These are phyloP conservation scores for Uloborus plumipes DNA, from an alignment of 2,888 invertebrate genomes.

Conservation along the genomic window DNA sequence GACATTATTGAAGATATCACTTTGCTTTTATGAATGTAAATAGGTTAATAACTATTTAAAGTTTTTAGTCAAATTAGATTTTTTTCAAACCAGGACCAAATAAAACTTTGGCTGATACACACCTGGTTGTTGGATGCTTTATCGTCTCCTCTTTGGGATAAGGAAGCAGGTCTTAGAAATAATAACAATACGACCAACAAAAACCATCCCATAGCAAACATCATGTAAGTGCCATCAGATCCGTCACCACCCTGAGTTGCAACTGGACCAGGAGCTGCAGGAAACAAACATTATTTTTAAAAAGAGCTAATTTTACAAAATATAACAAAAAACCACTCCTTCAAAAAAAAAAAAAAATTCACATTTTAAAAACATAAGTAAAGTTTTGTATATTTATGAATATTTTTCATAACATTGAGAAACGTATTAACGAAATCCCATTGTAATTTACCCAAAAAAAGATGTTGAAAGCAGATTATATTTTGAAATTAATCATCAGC, in stretches of 20 bases:
- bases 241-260: constrained; percentile 67
- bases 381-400: background rate
- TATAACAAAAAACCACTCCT: background rate
- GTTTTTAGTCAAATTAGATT: too few relatives aligned
- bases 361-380: background rate
- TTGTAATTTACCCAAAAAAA: too few relatives aligned
- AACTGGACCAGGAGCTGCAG: constrained; percentile 71
- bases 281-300: constrained; percentile 12
- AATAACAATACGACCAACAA: constrained; percentile 74
- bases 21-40: too few relatives aligned
- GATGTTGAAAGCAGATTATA: too few relatives aligned
- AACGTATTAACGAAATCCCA: background rate
- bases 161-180: constrained; percentile 73
- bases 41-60: too few relatives aligned
- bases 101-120: background rate
- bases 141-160: constrained; percentile 70
- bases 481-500: too few relatives aligned
- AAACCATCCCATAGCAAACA: constrained; percentile 74
- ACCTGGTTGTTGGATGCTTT: constrained; percentile 69
- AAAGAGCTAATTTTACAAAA: background rate
- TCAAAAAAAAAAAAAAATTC: background rate
- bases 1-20: too few relatives aligned
- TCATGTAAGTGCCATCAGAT: constrained; percentile 71
- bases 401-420: background rate
- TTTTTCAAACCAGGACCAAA: too few relatives aligned